Conservation (phyloP, 2,113 vertebrate genomes). For the Anolis carolinensis region DNA sequence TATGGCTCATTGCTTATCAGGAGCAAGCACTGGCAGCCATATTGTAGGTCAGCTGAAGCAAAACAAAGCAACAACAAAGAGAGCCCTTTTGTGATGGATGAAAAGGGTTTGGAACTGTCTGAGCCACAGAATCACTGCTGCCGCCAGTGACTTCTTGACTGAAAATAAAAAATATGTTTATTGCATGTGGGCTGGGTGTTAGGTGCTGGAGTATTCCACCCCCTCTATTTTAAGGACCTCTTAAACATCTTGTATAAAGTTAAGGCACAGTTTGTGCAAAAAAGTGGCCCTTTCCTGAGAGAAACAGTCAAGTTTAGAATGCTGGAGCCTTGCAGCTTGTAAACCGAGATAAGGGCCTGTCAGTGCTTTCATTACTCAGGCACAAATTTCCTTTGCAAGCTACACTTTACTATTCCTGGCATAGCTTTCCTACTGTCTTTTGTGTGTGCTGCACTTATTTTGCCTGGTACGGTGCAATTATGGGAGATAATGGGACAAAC, state of each 20-base stretch:
- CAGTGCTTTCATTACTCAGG: slow-evolving; percentile 63
- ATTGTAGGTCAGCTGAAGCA: slow-evolving; percentile 77
- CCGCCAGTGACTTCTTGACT: slow-evolving; percentile 78
- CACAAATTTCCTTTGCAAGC: slow-evolving; percentile 69
- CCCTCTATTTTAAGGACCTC: slow-evolving; percentile 19
- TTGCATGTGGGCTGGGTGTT: slow-evolving; percentile 59
- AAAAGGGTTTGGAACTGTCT: slow-evolving; percentile 81
- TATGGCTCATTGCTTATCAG: slow-evolving; percentile 81
- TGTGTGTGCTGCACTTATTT: not conserved
- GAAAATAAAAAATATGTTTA: slow-evolving; percentile 72
- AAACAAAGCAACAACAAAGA: slow-evolving; percentile 81
- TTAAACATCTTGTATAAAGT: slow-evolving; percentile 65
- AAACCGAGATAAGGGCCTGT: slow-evolving; percentile 54
- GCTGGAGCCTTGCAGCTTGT: slow-evolving; percentile 59
- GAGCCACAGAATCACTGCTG: slow-evolving; percentile 75
- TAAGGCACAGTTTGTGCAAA: slow-evolving; percentile 53
- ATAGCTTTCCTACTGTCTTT: slow-evolving; percentile 28
- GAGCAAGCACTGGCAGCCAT: slow-evolving; percentile 76
- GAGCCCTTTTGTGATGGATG: slow-evolving; percentile 78
- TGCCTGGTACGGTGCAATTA: not conserved
- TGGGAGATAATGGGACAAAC: slow-evolving; percentile 17
- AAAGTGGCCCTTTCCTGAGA: slow-evolving; percentile 67
- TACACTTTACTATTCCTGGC: slow-evolving; percentile 9
- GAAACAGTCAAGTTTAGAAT: slow-evolving; percentile 75
- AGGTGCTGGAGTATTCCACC: slow-evolving; percentile 61